Percentiles rank a stretch among this genome's conserved stretches.
phyloP scores from a whole-genome alignment of 2,888 invertebrate genomes.

The Rhagonycha lutea region DNA sequence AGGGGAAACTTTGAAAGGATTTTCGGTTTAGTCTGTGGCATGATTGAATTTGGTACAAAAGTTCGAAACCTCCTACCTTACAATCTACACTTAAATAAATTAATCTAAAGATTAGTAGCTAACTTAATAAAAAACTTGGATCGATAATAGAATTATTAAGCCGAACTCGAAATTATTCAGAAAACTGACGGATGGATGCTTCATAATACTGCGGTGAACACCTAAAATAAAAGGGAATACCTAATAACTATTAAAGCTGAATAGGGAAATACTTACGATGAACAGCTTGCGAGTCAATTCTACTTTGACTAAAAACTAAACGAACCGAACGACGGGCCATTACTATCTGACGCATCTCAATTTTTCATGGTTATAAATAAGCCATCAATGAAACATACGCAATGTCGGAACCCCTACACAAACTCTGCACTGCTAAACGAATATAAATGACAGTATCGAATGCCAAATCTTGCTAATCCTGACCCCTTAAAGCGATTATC shows the following conservation, averaged over 20 bases:
- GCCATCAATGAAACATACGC: constrained; percentile 41
- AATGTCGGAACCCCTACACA: constrained; percentile 36
- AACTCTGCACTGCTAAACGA: constrained; percentile 45
- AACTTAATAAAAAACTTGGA: background rate
- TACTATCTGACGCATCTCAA: constrained; percentile 46
- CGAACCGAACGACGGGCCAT: constrained; percentile 43
- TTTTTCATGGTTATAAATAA: constrained; percentile 50
- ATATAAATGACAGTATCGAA: constrained; percentile 55
- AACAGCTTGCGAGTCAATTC: constrained; percentile 15
- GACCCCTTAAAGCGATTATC: constrained; percentile 48
- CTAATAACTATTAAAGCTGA: background rate
- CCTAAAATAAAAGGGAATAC: constrained; percentile 6
- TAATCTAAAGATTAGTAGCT: constrained; percentile 11
- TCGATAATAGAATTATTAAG: background rate
- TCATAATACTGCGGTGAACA: background rate
- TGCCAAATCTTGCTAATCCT: constrained; percentile 53
- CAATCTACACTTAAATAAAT: constrained; percentile 15
- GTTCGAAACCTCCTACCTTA: constrained; percentile 17
- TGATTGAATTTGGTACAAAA: constrained; percentile 29
- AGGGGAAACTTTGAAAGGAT: constrained; percentile 29
- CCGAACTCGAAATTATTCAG: background rate
- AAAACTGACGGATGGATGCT: background rate
- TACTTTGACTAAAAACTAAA: constrained; percentile 25
- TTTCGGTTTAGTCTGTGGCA: constrained; percentile 28
- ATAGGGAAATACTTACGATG: background rate